Conservation (phyloP, 2,113 vertebrate species). For the Nettapus auritus region DNA sequence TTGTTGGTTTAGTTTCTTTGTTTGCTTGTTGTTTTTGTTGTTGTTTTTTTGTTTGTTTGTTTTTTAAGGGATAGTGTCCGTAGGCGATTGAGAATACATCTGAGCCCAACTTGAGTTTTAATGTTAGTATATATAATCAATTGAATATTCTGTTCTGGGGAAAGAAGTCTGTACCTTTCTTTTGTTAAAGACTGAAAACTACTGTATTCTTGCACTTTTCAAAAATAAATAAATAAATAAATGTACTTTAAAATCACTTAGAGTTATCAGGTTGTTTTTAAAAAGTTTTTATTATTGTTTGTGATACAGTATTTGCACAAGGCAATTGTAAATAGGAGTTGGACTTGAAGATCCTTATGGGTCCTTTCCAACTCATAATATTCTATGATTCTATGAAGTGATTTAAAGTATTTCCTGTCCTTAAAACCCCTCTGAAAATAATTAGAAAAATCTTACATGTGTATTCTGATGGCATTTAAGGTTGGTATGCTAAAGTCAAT, state of each 20-base stretch:
- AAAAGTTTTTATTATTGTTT: not conserved
- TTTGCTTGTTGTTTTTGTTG: too few species aligned
- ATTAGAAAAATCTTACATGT: not conserved
- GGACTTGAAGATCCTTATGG: too few species aligned
- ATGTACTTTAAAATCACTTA: not conserved
- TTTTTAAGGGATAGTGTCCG: too few species aligned
- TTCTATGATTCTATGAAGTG: too few species aligned
- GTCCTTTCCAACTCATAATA: too few species aligned
- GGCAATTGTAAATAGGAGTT: not conserved
- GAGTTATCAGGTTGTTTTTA: not conserved
- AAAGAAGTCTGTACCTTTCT: not conserved
- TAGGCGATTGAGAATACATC: too few species aligned
- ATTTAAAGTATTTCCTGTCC: not conserved
- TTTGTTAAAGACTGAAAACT: not conserved
- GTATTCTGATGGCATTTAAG: not conserved
- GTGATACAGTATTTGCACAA: not conserved
- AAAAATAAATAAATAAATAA: not conserved
- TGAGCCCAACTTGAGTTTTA: not conserved
- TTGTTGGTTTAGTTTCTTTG: too few species aligned
- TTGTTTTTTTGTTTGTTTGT: too few species aligned
- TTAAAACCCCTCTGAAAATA: not conserved
- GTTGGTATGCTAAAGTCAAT: not conserved
- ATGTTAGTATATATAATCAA: not conserved
- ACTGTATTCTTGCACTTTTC: not conserved
- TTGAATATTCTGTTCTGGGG: not conserved